phyloP scores from a whole-genome alignment of 2,113 vertebrate genomes.

The mouse (Mus musculus) region GRCm39 chr5:52207501-52208000 shows the following conservation, averaged over 20 bases:
- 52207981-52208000: slow-evolving; percentile 69
- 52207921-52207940: neutral
- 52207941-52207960: neutral
- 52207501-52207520: slow-evolving; percentile 86
- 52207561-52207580: slow-evolving; percentile 82
- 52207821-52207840: slow-evolving; percentile 88
- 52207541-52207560: slow-evolving; percentile 50
- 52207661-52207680: slow-evolving; percentile 91
- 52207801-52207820: slow-evolving; percentile 87
- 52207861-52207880: neutral
- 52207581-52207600: slow-evolving; percentile 65
- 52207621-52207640: slow-evolving; percentile 92
- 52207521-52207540: slow-evolving; percentile 80
- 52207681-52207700: slow-evolving; percentile 92
- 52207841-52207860: slow-evolving; percentile 66
- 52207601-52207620: slow-evolving; percentile 91
- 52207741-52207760: slow-evolving; percentile 90
- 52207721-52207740: slow-evolving; percentile 91
- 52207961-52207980: slow-evolving; percentile 50
- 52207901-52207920: neutral
- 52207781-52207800: slow-evolving; percentile 83
- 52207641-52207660: slow-evolving; percentile 90
- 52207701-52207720: slow-evolving; percentile 92
- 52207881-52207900: neutral
- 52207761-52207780: slow-evolving; percentile 88